Evolutionary conservation across 2,797 vertebrate species (phyloP).

Genomic region (Rhabdophis nuchalis): DNA sequence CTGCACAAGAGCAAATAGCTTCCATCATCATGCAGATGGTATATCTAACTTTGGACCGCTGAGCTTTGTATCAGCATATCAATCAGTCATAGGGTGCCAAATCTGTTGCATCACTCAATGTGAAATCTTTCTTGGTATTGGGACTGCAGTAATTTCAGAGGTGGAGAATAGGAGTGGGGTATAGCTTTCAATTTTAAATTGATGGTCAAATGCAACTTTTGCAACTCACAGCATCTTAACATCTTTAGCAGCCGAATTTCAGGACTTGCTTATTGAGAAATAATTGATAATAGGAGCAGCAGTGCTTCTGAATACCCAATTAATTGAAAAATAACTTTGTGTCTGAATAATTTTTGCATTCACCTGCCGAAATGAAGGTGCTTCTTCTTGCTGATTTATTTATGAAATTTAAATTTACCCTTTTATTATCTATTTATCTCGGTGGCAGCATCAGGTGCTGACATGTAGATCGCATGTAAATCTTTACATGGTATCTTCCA

Average conservation of each 20-base stretch:
- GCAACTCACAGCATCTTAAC: neutral
- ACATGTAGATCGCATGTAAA: too few relatives aligned
- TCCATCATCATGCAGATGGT: neutral
- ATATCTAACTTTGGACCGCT: neutral
- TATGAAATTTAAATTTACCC: neutral
- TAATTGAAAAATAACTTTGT: neutral
- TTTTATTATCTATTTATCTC: too few relatives aligned
- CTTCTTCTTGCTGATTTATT: neutral
- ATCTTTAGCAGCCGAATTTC: neutral
- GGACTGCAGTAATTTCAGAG: neutral
- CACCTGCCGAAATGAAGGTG: neutral
- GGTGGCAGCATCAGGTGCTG: too few relatives aligned
- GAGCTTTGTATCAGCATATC: neutral
- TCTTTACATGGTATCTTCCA: too few relatives aligned
- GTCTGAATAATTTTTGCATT: neutral
- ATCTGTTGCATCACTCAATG: neutral
- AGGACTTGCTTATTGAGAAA: neutral
- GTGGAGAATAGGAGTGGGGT: neutral
- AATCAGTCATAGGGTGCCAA: neutral
- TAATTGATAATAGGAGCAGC: neutral
- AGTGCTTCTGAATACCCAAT: neutral
- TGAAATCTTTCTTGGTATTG: neutral
- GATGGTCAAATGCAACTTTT: neutral
- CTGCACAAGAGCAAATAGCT: neutral
- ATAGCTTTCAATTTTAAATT: neutral